Evolutionary conservation across 2,888 invertebrate species (phyloP), one percentile per base, ranked within the genome.

Genomic region (Diarsia mendica): DNA sequence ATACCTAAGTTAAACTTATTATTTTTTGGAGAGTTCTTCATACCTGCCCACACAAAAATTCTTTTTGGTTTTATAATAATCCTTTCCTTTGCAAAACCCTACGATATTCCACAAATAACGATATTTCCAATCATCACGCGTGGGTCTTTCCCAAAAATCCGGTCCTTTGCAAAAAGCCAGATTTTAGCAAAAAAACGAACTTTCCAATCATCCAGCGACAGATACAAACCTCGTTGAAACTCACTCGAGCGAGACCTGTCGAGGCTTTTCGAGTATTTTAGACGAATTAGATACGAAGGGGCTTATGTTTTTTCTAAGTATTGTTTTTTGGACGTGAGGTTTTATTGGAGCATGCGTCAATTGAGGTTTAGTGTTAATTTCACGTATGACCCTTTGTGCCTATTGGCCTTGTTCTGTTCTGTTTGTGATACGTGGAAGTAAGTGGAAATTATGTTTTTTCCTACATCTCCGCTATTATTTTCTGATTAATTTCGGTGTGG

Each of bases 221-320:
- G 63, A 63, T 9, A 67, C 44, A 61, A 82, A 79, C 69, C 73
- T 79, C 60, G 58, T 77, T 76, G 53, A 55, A 67, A 75, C 13
- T 67, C 51, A 66, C 65, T 75, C 65, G 49, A 74, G 72, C 55
- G 61, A 6, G 39, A 58, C n/a, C 55, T 20, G 61, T n/a, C 8
- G 39, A 23, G 51, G 46, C 28, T 49, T 58, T 71, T 67, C 3
- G 44, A 60, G 68, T 73, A 18, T 67, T 73, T 74, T 55, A 75
- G 73, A 70, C 39, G 64, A 74, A 75, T 82, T 60, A 67, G 23
- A 74, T 39, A 28, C 20, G 48, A 65, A 60, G 13, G 23, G n/a
- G 13, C 28, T n/a, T 48, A 39, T 75, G 33, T 39, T 20, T 58
- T 55, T n/a, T 44, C 13, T 44, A n/a, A 13, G 44, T 18, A 28